Evolutionary conservation across 2,888 invertebrate species (phyloP).

Genomic region (Byasa hedistus): DNA sequence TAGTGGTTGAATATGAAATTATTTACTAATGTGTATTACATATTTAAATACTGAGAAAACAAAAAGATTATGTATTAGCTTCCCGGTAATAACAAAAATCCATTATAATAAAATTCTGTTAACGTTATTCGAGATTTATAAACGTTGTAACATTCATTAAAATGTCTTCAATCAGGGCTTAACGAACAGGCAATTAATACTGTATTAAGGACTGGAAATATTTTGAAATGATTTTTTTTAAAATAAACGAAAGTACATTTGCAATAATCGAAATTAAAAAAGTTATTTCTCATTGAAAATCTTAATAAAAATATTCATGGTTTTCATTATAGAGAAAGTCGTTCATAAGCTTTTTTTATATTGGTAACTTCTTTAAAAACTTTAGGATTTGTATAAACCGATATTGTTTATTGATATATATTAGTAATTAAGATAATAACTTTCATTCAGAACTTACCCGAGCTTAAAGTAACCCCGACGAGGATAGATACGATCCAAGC

Average conservation of each 20-base stretch:
- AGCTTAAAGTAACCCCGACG: conserved; percentile 96
- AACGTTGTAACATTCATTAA: conserved; percentile 10
- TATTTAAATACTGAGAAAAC: no score
- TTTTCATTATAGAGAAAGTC: no score
- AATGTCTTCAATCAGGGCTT: conserved; percentile 10
- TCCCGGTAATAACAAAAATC: no score
- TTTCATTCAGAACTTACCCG: conserved; percentile 82
- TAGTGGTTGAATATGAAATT: no score
- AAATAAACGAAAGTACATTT: background rate
- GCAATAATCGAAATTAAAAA: background rate
- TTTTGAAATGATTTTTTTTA: background rate
- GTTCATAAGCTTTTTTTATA: background rate
- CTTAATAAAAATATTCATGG: no score
- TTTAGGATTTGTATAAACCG: background rate
- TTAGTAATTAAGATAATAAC: background rate
- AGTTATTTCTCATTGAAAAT: no score
- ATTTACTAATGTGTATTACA: no score
- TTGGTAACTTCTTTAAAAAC: background rate
- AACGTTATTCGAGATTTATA: background rate
- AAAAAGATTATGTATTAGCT: no score
- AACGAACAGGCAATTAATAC: background rate
- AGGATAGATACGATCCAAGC: conserved; percentile 97
- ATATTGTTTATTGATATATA: background rate
- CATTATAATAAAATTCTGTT: background rate
- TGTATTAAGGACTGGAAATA: background rate